phyloP scores from a whole-genome alignment of 1,140 invertebrate species.

The Aphidius gifuensis region DNA sequence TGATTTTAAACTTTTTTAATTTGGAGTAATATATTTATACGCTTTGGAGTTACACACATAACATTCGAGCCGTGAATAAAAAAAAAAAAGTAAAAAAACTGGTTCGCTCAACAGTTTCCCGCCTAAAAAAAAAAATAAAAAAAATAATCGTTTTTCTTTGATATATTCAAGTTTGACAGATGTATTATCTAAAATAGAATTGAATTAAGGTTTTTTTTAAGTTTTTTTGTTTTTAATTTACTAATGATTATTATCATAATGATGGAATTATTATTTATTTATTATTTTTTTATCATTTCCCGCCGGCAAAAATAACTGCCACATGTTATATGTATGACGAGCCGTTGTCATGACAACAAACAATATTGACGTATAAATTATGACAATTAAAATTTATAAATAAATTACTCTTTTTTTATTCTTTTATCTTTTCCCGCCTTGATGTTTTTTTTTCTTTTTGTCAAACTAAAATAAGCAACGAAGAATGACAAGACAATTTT shows the following conservation, averaged over 20 bases:
- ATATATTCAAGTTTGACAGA: no score
- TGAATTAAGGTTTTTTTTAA: no score
- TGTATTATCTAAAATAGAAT: no score
- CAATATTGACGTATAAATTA: constrained; percentile 1
- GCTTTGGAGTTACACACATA: background rate
- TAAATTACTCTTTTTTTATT: no score
- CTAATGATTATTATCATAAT: no score
- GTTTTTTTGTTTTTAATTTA: no score
- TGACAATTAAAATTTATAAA: constrained; percentile 4
- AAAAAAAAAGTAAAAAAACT: constrained; percentile 10
- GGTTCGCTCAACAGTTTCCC: constrained; percentile 17
- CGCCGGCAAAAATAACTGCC: constrained; percentile 2
- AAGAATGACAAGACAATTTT: no score
- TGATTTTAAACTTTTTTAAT: no score
- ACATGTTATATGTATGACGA: constrained; percentile 15
- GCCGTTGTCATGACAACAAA: constrained; percentile 22
- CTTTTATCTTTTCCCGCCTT: constrained; percentile 1
- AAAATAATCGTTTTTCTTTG: no score
- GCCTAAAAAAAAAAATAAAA: constrained; percentile 20
- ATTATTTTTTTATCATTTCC: constrained; percentile 7
- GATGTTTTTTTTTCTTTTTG: background rate
- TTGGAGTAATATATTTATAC: no score
- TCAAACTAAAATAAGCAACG: no score
- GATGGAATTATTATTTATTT: background rate
- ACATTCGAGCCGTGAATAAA: background rate